These are phyloP conservation scores for Protonemura montana DNA, from an alignment of 2,888 invertebrate genomes.

Conservation along the genomic window DNA sequence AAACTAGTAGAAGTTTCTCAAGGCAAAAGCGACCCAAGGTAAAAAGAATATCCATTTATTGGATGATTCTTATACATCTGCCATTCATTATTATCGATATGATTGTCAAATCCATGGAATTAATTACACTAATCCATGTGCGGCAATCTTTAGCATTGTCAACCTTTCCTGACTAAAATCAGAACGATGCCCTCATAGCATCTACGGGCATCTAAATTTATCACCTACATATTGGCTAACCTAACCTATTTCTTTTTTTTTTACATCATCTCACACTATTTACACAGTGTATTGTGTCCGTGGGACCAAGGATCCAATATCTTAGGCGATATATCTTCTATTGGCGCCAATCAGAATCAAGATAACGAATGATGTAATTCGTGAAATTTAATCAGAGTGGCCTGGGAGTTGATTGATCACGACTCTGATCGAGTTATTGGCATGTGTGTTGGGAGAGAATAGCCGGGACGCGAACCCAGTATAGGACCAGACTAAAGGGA, in stretches of 20 bases:
- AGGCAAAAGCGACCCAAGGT: too few species aligned
- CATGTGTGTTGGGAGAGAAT: neutral
- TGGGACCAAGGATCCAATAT: too few species aligned
- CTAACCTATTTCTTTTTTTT: neutral
- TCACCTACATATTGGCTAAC: neutral
- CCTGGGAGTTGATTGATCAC: neutral
- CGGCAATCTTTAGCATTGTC: neutral
- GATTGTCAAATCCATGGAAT: too few species aligned
- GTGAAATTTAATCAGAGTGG: neutral
- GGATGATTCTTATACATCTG: too few species aligned
- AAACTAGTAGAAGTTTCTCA: too few species aligned
- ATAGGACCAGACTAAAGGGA: neutral
- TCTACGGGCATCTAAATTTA: neutral
- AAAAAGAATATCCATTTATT: too few species aligned
- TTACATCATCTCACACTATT: neutral
- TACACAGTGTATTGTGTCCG: neutral
- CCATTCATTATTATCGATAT: too few species aligned
- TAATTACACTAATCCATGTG: too few species aligned
- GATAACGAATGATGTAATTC: neutral
- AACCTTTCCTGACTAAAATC: neutral
- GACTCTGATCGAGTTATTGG: neutral
- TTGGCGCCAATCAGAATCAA: neutral
- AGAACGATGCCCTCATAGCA: neutral
- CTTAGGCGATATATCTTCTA: neutral
- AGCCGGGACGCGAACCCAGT: neutral